Percentiles rank a stretch among this genome's conserved stretches.
Evolutionary conservation across 2,888 invertebrate genomes (phyloP).

Genomic region (Parnassius orleans): DNA sequence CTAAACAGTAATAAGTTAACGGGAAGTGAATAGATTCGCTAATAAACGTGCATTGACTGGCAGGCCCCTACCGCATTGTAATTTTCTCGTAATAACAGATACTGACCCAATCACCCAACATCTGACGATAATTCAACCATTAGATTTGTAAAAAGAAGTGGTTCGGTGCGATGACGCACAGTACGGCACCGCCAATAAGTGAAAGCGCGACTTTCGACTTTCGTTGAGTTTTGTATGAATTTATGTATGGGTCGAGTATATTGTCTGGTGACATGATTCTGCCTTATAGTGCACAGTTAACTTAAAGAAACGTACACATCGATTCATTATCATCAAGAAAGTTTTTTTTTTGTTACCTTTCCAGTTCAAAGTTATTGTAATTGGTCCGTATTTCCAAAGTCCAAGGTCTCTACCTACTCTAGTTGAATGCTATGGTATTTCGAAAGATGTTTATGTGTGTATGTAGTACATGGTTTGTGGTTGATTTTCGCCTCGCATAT

Average conservation of each 20-base stretch:
- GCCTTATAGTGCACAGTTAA: constrained; percentile 43
- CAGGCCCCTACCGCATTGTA: constrained; percentile 32
- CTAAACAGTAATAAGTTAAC: constrained; percentile 30
- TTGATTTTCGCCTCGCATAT: too few species aligned
- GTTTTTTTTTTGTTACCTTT: too few species aligned
- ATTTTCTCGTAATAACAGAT: constrained; percentile 38
- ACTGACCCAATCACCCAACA: constrained; percentile 41
- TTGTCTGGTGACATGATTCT: constrained; percentile 74
- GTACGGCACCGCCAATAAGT: constrained; percentile 71
- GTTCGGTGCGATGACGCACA: constrained; percentile 42
- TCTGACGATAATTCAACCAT: constrained; percentile 48
- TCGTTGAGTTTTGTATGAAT: constrained; percentile 76
- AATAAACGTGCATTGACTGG: constrained; percentile 36
- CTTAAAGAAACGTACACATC: constrained; percentile 30
- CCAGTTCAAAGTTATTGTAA: too few species aligned
- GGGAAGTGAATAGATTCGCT: constrained; percentile 33
- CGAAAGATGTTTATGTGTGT: too few species aligned
- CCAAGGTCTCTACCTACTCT: too few species aligned
- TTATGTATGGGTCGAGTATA: constrained; percentile 71
- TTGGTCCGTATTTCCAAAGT: too few species aligned
- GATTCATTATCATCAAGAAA: background rate
- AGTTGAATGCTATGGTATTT: too few species aligned
- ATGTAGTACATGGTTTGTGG: too few species aligned
- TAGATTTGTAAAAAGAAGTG: constrained; percentile 57
- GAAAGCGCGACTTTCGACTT: constrained; percentile 80